These are phyloP conservation scores for Pelochelys cantorii DNA, from an alignment of 2,797 vertebrate genomes.

Conservation along the genomic window DNA sequence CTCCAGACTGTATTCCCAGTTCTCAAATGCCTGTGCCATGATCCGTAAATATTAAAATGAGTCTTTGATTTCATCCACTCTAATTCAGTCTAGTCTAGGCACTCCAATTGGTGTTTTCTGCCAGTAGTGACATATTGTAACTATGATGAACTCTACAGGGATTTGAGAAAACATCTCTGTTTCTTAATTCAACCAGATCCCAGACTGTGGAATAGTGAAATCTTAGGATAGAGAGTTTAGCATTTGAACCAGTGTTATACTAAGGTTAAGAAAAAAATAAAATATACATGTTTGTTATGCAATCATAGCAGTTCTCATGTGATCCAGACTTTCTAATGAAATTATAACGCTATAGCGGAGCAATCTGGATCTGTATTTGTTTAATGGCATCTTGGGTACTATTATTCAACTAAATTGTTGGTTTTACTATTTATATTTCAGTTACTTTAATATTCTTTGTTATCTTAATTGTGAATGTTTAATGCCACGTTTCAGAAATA, in stretches of 20 bases:
- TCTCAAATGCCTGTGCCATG: background rate
- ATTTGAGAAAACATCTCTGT: background rate
- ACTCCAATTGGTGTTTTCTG: background rate
- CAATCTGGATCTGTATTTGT: background rate
- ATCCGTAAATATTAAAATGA: background rate
- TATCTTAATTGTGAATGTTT: background rate
- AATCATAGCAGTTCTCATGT: background rate
- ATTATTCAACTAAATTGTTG: background rate
- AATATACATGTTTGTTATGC: background rate
- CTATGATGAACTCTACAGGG: background rate
- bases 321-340: background rate
- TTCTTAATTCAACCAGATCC: background rate
- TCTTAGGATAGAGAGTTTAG: background rate
- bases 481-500: background rate
- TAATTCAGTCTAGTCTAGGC: background rate
- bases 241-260: background rate
- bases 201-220: background rate
- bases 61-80: background rate
- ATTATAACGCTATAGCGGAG: background rate
- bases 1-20: background rate
- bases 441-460: background rate
- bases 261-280: background rate
- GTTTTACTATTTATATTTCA: background rate
- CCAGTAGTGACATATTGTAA: background rate
- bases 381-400: background rate